A percentile compares a stretch with the other conserved stretches of the same genome.
phyloP scores from a whole-genome alignment of 2,888 invertebrate genomes.

The Drosophila pseudotakahashii region DNA sequence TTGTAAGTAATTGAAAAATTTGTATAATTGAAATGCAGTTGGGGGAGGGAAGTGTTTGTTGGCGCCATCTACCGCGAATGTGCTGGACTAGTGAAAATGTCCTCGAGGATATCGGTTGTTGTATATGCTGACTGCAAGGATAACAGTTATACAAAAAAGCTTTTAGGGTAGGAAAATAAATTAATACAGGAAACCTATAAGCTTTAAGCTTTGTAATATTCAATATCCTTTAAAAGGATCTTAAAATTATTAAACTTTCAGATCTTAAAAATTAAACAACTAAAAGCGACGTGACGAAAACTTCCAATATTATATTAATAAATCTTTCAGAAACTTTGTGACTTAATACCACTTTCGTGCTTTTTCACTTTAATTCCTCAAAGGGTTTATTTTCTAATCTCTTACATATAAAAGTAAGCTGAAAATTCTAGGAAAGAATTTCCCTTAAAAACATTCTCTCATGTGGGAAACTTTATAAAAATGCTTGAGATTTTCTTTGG shows the following conservation, averaged over 20 bases:
- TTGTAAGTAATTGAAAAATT: conserved; percentile 39
- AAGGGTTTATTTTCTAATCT: background rate
- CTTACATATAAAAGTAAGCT: background rate
- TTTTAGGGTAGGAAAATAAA: background rate
- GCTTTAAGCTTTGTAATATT: background rate
- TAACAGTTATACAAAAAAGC: background rate
- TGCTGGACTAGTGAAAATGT: conserved; percentile 9
- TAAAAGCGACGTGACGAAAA: too few relatives aligned
- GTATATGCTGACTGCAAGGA: conserved; percentile 6
- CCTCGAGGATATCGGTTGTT: background rate
- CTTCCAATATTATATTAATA: background rate
- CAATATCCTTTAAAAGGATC: background rate
- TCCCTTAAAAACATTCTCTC: background rate
- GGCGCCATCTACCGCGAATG: conserved; percentile 15
- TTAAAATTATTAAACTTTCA: background rate
- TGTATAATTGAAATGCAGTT: conserved; percentile 25
- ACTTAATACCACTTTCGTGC: background rate
- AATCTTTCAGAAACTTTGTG: background rate
- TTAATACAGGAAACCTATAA: background rate
- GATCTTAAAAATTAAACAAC: background rate
- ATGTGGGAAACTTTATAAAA: conserved; percentile 13
- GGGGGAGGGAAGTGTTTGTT: background rate
- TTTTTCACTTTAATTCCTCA: background rate
- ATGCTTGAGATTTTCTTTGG: conserved; percentile 22
- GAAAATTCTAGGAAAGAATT: conserved; percentile 7